Evolutionary conservation across 2,113 vertebrate genomes (phyloP).

Genomic region (Ictalurus furcatus): DNA sequence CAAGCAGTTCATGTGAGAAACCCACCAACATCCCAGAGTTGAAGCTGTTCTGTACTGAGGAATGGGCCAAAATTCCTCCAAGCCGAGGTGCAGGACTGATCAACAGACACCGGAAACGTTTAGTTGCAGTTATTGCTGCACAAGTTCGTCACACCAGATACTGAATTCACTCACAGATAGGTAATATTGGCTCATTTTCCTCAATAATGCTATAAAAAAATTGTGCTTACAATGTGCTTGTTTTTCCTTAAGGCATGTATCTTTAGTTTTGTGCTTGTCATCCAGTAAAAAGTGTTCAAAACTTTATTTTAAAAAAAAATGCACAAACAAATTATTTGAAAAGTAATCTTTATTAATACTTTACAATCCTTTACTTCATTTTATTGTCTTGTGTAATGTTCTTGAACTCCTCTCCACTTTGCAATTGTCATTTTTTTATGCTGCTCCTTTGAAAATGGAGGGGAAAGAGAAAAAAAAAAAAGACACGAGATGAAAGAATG

Average conservation of each 20-base stretch:
- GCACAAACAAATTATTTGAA: slow-evolving; percentile 61
- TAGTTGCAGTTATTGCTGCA: too few species aligned
- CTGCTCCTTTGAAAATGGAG: slow-evolving; percentile 65
- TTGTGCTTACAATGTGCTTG: too few species aligned
- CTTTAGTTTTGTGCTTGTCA: not conserved
- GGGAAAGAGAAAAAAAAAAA: not conserved
- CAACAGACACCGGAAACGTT: too few species aligned
- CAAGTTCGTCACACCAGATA: too few species aligned
- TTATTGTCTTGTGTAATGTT: slow-evolving; percentile 70
- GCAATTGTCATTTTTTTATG: slow-evolving; percentile 63
- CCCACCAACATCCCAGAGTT: too few species aligned
- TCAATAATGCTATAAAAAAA: too few species aligned
- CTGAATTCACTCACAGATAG: too few species aligned
- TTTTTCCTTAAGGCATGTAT: not conserved
- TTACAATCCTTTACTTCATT: slow-evolving; percentile 80
- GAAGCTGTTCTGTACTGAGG: too few species aligned
- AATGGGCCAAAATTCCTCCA: too few species aligned
- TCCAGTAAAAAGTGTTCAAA: not conserved
- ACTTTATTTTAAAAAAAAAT: not conserved
- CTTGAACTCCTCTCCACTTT: slow-evolving; percentile 36
- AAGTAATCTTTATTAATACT: slow-evolving; percentile 82
- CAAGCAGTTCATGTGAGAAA: too few species aligned
- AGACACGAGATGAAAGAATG: slow-evolving; percentile 53
- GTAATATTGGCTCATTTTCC: too few species aligned
- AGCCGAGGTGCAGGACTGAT: too few species aligned